A percentile compares a stretch with the other conserved stretches of the same genome.
Evolutionary conservation across 2,888 invertebrate species (phyloP).

Genomic region (Timema podura): DNA sequence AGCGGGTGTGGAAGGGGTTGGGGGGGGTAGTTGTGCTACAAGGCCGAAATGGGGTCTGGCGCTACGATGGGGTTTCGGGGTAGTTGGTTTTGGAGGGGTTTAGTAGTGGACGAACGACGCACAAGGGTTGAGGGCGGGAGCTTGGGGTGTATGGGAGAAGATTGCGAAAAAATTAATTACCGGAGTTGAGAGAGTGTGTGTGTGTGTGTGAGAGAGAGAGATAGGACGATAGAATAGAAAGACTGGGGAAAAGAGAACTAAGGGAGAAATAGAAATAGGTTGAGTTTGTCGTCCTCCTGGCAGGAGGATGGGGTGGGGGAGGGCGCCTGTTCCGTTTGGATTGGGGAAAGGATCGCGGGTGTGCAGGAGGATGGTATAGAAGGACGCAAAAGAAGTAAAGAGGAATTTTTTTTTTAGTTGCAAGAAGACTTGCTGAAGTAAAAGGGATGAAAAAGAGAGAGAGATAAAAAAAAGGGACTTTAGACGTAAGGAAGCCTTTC

Average conservation of each 20-base stretch:
- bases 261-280: not conserved
- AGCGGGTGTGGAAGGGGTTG: not conserved
- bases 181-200: not conserved
- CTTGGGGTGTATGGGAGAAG: slow-evolving; percentile 3
- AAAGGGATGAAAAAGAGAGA: too few relatives aligned
- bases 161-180: slow-evolving; percentile 17
- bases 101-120: too few relatives aligned
- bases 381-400: too few relatives aligned
- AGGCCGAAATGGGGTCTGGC: too few relatives aligned
- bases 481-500: not conserved
- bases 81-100: not conserved
- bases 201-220: not conserved
- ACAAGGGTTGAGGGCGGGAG: not conserved
- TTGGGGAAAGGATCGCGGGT: too few relatives aligned
- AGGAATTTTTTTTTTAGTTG: too few relatives aligned
- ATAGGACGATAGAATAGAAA: not conserved
- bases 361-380: too few relatives aligned
- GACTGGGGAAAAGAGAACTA: not conserved
- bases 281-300: not conserved
- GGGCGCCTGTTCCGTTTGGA: too few relatives aligned
- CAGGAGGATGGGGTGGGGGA: not conserved
- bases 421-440: too few relatives aligned
- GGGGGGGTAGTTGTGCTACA: too few relatives aligned
- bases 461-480: too few relatives aligned
- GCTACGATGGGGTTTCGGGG: not conserved